These are phyloP conservation scores for Cynopterus brachyotis DNA, from an alignment of 2,113 vertebrate genomes.

Conservation along the genomic window DNA sequence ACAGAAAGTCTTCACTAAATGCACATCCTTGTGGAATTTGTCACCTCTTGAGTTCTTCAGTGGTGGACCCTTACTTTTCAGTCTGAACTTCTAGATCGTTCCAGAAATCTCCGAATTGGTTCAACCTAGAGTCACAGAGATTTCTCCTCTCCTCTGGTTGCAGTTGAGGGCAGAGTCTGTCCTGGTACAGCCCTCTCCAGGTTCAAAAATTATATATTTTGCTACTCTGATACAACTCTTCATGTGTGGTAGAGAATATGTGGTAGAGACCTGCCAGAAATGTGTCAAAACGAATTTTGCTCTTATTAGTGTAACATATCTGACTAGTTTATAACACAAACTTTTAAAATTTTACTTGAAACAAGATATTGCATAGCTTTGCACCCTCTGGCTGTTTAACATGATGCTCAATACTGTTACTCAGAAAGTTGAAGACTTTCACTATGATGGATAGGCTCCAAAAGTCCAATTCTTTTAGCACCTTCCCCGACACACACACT, in stretches of 20 bases:
- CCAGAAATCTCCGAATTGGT: constrained; percentile 4
- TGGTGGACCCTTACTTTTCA: constrained; percentile 8
- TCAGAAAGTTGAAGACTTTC: constrained; percentile 18
- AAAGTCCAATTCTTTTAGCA: background rate
- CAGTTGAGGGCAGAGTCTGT: background rate
- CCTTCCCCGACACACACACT: background rate
- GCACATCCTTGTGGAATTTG: constrained; percentile 7
- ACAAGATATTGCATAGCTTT: background rate
- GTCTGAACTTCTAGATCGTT: background rate
- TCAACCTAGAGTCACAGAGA: background rate
- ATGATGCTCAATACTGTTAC: background rate
- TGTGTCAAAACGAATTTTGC: constrained; percentile 26
- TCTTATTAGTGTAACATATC: background rate
- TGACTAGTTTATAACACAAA: constrained; percentile 12
- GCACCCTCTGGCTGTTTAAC: background rate
- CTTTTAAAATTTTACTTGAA: background rate
- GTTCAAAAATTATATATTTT: background rate
- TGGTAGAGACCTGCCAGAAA: constrained; percentile 33
- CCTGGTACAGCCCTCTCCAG: background rate
- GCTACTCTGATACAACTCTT: background rate
- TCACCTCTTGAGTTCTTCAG: background rate
- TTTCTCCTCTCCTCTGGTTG: background rate
- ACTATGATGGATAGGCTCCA: background rate
- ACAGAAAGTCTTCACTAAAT: background rate
- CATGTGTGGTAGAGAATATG: constrained; percentile 6